A percentile compares a stretch with the other conserved stretches of the same genome.
Conservation (phyloP, 2,888 invertebrate species). For the Siphlonurus alternatus region DNA sequence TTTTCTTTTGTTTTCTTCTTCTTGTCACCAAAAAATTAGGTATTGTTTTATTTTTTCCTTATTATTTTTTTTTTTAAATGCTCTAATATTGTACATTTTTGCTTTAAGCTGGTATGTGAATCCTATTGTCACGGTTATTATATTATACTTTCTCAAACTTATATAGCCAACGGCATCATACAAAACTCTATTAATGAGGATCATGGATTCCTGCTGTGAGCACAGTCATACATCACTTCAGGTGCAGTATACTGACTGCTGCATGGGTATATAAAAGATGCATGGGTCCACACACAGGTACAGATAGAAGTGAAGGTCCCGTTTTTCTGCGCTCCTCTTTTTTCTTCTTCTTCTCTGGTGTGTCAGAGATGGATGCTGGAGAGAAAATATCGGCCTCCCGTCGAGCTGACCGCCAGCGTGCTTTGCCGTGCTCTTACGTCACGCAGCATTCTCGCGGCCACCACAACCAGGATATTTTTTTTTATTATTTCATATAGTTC, state of each 20-base stretch:
- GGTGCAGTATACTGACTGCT: too few relatives aligned
- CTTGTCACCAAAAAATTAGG: background rate
- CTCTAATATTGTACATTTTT: background rate
- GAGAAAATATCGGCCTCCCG: background rate
- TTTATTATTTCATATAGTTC: too few relatives aligned
- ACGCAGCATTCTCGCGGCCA: constrained; percentile 2
- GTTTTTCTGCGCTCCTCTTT: background rate
- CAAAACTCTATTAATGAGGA: background rate
- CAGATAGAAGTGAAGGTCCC: background rate
- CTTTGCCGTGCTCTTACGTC: background rate
- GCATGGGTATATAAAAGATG: background rate
- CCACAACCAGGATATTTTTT: background rate
- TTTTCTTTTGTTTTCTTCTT: background rate
- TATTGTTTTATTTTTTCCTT: background rate
- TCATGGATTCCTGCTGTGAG: background rate
- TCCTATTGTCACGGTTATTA: background rate
- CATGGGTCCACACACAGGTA: background rate
- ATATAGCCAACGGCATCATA: too few relatives aligned
- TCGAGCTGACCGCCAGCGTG: background rate
- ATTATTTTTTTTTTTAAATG: background rate
- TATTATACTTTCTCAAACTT: too few relatives aligned
- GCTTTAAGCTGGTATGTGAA: background rate
- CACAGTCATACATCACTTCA: background rate
- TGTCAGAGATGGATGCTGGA: background rate
- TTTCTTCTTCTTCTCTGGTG: background rate